Percentiles rank a stretch among this genome's conserved stretches.
These are phyloP conservation scores for Agrotis puta DNA, from an alignment of 2,888 invertebrate genomes.

Conservation along the genomic window DNA sequence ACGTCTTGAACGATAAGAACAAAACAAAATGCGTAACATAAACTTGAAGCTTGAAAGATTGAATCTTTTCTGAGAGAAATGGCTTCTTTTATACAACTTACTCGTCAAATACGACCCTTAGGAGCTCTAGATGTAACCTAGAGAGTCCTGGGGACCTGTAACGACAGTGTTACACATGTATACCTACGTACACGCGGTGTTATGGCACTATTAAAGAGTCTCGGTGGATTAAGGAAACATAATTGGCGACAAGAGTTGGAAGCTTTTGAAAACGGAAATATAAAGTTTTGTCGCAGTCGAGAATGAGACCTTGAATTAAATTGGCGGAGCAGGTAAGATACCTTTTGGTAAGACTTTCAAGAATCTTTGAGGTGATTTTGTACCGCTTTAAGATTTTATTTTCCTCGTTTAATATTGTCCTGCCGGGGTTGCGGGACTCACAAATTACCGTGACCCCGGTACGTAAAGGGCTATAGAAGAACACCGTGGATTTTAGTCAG, in stretches of 20 bases:
- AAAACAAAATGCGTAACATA: constrained; percentile 35
- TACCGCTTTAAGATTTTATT: too few species aligned
- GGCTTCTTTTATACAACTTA: constrained; percentile 52
- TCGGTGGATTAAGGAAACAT: constrained; percentile 26
- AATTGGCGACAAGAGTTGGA: constrained; percentile 22
- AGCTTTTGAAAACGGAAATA: neutral
- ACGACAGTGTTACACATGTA: constrained; percentile 26
- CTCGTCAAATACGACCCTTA: constrained; percentile 46
- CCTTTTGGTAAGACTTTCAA: too few species aligned
- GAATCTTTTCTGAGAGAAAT: constrained; percentile 47
- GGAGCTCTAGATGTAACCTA: constrained; percentile 44
- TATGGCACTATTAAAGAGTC: constrained; percentile 28
- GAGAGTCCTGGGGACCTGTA: constrained; percentile 39
- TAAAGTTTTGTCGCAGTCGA: neutral
- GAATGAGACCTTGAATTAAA: neutral
- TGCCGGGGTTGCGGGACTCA: too few species aligned
- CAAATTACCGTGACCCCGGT: too few species aligned
- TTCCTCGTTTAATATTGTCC: neutral
- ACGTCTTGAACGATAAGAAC: constrained; percentile 27
- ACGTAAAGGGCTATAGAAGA: too few species aligned
- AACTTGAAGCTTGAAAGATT: constrained; percentile 50
- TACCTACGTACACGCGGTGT: constrained; percentile 5
- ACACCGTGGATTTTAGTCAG: too few species aligned
- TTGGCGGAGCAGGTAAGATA: too few species aligned
- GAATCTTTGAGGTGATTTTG: too few species aligned